phyloP scores from a whole-genome alignment of 2,888 invertebrate species.

The Philereme vetulata region DNA sequence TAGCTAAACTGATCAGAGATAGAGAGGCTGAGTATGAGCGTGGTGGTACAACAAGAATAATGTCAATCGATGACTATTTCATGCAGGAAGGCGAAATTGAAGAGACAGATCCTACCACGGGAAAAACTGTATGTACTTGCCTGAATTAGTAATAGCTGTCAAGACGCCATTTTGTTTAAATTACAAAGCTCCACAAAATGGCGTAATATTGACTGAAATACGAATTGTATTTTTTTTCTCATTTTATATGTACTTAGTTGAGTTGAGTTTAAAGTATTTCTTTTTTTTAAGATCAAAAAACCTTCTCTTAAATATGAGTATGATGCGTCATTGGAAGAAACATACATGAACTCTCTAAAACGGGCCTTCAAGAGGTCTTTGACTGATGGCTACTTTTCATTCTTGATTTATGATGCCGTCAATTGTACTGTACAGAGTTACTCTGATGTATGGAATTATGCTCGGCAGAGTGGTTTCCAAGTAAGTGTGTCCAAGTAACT shows the following conservation, averaged over 20 bases:
- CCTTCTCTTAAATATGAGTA: conserved; percentile 94
- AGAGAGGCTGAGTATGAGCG: conserved; percentile 92
- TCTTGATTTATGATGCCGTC: conserved; percentile 96
- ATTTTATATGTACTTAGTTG: not conserved
- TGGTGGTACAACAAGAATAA: conserved; percentile 94
- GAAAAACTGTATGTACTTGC: conserved; percentile 84
- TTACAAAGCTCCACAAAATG: too few relatives aligned
- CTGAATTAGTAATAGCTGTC: not conserved
- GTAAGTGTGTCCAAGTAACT: conserved; percentile 66
- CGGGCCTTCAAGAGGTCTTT: conserved; percentile 96
- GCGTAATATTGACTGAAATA: too few relatives aligned
- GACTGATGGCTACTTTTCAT: conserved; percentile 94
- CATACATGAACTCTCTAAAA: conserved; percentile 91
- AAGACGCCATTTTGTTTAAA: too few relatives aligned
- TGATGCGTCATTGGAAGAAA: conserved; percentile 92
- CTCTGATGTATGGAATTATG: conserved; percentile 94
- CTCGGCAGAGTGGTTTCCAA: conserved; percentile 93
- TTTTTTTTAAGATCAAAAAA: conserved; percentile 73
- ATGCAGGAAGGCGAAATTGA: conserved; percentile 93
- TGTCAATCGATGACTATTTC: conserved; percentile 98
- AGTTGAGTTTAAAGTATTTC: not conserved
- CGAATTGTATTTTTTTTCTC: not conserved
- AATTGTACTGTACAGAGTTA: conserved; percentile 92
- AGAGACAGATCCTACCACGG: conserved; percentile 87
- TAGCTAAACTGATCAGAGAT: conserved; percentile 94